These are phyloP conservation scores for Bellardia bayeri DNA, from an alignment of 2,888 invertebrate species.

Conservation along the genomic window DNA sequence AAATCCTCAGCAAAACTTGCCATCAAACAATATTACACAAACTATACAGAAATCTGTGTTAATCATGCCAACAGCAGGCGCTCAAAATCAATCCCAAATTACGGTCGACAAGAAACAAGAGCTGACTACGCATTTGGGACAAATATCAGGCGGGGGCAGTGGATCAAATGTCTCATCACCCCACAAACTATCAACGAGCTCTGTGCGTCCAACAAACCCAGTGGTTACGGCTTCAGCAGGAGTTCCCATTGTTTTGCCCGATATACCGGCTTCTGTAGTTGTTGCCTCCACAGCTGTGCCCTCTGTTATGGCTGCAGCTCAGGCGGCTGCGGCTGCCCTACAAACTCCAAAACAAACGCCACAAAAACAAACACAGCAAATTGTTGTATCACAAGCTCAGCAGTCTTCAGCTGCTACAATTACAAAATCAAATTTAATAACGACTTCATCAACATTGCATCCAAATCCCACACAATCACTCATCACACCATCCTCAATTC, in stretches of 20 bases:
- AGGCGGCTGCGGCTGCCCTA: constrained; percentile 75
- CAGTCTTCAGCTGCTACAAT: constrained; percentile 41
- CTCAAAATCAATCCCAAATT: constrained; percentile 43
- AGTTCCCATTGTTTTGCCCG: constrained; percentile 80
- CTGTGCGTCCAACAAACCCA: constrained; percentile 32
- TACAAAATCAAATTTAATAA: constrained; percentile 38
- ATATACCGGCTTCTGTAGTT: constrained; percentile 80
- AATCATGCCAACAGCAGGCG: constrained; percentile 54
- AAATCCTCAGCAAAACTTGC: constrained; percentile 44
- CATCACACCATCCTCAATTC: constrained; percentile 37
- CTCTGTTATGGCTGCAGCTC: constrained; percentile 75
- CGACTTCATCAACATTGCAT: constrained; percentile 35
- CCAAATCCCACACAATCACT: constrained; percentile 56
- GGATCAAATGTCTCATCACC: constrained; percentile 38
- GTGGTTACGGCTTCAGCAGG: constrained; percentile 70
- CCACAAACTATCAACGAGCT: constrained; percentile 38
- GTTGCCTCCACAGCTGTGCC: constrained; percentile 77
- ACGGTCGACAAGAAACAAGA: constrained; percentile 36
- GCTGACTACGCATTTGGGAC: neutral
- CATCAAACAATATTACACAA: constrained; percentile 20
- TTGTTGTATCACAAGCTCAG: constrained; percentile 26
- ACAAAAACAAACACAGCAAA: constrained; percentile 63
- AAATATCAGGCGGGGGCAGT: neutral
- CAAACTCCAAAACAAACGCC: constrained; percentile 73
- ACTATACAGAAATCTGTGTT: constrained; percentile 58